A percentile compares a stretch with the other conserved stretches of the same genome.
These are phyloP conservation scores for Vimba vimba DNA, from an alignment of 2,113 vertebrate genomes.

Conservation along the genomic window DNA sequence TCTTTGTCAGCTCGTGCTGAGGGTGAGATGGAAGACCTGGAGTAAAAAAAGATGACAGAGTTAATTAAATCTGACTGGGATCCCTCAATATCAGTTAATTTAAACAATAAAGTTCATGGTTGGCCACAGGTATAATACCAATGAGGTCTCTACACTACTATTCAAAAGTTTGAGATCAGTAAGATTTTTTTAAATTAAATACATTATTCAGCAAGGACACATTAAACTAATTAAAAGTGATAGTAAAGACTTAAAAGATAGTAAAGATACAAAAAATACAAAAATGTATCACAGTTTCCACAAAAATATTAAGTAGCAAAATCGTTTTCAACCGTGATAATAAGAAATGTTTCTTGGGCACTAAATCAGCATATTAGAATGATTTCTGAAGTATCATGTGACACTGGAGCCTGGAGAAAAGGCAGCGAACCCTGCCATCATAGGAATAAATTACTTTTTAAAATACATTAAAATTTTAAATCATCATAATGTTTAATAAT, in stretches of 20 bases:
- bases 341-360: no score
- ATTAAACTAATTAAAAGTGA: not conserved
- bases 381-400: not conserved
- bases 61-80: not conserved
- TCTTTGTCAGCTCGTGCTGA: constrained; percentile 82
- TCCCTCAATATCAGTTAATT: not conserved
- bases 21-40: constrained; percentile 90
- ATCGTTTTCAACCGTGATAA: no score
- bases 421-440: not conserved
- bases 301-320: no score
- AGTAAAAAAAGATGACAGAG: not conserved
- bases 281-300: no score
- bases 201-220: not conserved
- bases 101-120: not conserved
- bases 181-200: not conserved
- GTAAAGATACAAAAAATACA: no score
- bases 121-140: not conserved
- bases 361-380: not conserved
- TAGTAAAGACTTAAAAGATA: not conserved
- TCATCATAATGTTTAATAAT: no score
- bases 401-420: not conserved
- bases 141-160: not conserved
- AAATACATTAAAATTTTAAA: no score
- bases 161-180: not conserved
- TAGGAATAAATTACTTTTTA: not conserved